Conservation (phyloP, 2,113 vertebrate genomes). For the Gadus macrocephalus region DNA sequence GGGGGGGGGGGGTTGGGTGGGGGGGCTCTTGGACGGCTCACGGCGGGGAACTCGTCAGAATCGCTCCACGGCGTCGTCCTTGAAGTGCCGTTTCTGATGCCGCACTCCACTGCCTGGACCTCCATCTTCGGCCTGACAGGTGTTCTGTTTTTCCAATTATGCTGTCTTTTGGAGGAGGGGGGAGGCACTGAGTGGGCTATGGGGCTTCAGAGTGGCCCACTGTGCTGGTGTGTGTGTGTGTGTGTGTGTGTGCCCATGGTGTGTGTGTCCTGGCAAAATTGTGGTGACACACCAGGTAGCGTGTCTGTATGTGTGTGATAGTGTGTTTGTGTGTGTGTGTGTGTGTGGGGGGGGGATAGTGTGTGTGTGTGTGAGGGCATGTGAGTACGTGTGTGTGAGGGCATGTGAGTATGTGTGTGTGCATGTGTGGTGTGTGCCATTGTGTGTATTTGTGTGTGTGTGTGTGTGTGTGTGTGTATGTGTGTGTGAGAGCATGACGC, state of each 20-base stretch:
- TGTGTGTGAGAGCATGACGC: constrained; percentile 4
- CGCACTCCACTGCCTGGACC: constrained; percentile 30
- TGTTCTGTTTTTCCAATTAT: constrained; percentile 45
- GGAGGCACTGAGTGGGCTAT: background rate
- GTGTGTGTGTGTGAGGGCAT: background rate
- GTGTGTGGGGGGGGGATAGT: background rate
- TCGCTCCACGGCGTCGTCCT: background rate
- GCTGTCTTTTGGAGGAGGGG: constrained; percentile 18
- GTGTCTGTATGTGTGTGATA: too few relatives aligned
- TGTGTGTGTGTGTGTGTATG: background rate
- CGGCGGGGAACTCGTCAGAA: too few relatives aligned
- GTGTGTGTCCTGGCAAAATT: too few relatives aligned
- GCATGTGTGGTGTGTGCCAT: background rate
- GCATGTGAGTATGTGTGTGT: constrained; percentile 24
- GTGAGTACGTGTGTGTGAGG: background rate
- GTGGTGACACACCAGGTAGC: too few relatives aligned
- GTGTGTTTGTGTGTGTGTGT: background rate
- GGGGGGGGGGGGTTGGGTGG: too few relatives aligned
- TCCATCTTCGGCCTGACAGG: constrained; percentile 50
- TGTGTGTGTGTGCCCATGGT: too few relatives aligned
- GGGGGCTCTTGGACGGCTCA: too few relatives aligned
- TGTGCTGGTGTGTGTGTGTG: constrained; percentile 7
- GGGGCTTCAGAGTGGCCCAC: background rate
- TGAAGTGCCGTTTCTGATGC: constrained; percentile 11
- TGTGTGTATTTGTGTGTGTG: background rate